Evolutionary conservation across 1,140 invertebrate genomes (phyloP), one percentile per base, ranked within the genome.

Genomic region (Drusus annulatus): DNA sequence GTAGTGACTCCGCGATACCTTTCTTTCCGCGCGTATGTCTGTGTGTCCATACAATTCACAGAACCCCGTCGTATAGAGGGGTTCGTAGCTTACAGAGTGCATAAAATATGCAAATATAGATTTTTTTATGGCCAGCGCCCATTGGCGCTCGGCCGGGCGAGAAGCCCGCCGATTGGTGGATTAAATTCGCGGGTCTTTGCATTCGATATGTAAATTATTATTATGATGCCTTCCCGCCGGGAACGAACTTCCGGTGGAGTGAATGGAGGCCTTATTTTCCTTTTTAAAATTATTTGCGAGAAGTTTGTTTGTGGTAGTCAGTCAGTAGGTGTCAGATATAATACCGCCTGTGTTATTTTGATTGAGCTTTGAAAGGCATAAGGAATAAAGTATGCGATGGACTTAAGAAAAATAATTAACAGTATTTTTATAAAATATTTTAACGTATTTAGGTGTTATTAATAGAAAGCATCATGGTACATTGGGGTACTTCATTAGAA

Each of bases 41-140:
- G 51, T 31, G 71, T 31, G 56, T 8, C 16, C 8, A 15, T 19
- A 51, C 28, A 45, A 60, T 45, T 10, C 36, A 45, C 36, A 45
- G 36, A 45, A 45, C 31, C 31, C 31, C 36, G 36, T 1, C 36
- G 36, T 45, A 45, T 10, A 45, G 36, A 45, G 36, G 31, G 36
- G 36, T 10, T 45, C 36, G 36, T 10, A 4, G 71, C 71, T 75
- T 58, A 71, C 54, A 28, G 65, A 76, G 58, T 80, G 81, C 81
- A 83, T 83, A 80, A 83, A 83, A 83, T 80, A 83, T 83, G 81
- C 81, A 83, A 83, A 83, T 80, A 76, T 68, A 69, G 63, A 71
- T 65, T 78, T 83, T 82, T 82, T 80, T 45, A 60, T 19, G 56
- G 75, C 10, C 45, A 36, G 21, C 50, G 52, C 31, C 76, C 69